Evolutionary conservation across 2,113 vertebrate genomes (phyloP), one percentile per base, ranked within the genome.

Genomic region (Myotis davidii): DNA sequence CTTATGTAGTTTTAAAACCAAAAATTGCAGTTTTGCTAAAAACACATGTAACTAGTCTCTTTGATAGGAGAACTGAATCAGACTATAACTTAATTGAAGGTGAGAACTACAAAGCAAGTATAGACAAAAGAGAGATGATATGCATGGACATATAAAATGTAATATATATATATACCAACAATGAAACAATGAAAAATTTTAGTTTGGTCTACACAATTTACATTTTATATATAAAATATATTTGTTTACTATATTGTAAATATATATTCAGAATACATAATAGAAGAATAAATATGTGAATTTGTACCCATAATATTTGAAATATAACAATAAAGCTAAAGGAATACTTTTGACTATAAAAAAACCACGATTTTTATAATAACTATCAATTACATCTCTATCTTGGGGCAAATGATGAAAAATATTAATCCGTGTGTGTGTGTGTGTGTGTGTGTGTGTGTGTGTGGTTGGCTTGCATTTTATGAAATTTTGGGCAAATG

Each of bases 21-120:
- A 77, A 76, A 67, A 13, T 85, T 91, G 3, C 20, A 73, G 27
- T 72, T 97, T 97, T 86, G n/a, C 77, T 88, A 42, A 88, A 92
- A 94, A 76, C 27, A 78, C 20, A 85, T 85, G 14, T 48, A n/a
- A 85, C 11, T 72, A 21, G 25, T 56, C 18, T 13, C 32, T 69
- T 81, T 6, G 88, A 34, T 10, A 69, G 9, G 18, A 85, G 12
- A 72, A 77, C 6, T 69, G 27, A 94, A 86, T 14, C n/a, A 86
- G 34, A 45, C 23, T 79, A 29, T 78, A 18, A 10, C 16, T 88
- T 88, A n/a, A 54, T 11, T 79, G 27, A 73, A 76, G 42, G 34
- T 54, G 37, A 50, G 56, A 64, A 72, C 42, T 61, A 83, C 14
- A 85, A 95, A 88, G 27, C 20, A 78, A 65, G 93, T 59, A 50